Evolutionary conservation across 2,797 vertebrate species (phyloP), one percentile per base, ranked within the genome.

Genomic region (Schizothorax lantsangensis): DNA sequence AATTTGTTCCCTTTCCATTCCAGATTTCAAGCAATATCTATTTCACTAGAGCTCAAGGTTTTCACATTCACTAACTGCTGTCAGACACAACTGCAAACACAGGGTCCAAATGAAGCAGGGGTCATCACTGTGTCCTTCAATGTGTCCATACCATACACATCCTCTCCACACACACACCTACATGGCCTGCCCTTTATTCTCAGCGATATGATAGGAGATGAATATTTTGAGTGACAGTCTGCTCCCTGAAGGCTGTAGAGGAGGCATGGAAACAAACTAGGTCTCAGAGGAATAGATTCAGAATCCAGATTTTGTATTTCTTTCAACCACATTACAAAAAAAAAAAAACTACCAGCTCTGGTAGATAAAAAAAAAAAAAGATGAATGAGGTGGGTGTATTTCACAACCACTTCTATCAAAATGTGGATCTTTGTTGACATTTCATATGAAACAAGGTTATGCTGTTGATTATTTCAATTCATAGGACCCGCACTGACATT

Each of bases 141-240:
- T 33, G 49, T 30, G 52, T 5, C 81, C 43, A 11, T 23, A 52
- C 23, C 30, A 26, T 23, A 82, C 66, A 82, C 30, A 23, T 71
- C 33, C 66, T 57, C 33, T 45, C 62, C 62, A 81, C 64, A 83
- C 6, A 62, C 52, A 83, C 54, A 83, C 38, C 38, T 45, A 80
- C 74, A 33, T 64, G 64, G 40, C 81, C 74, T 75, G 49, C n/a
- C 62, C 73, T 66, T 82, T 64, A 47, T 79, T 36, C 81, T 69
- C 14, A n/a, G 73, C 78, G 72, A 69, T 83, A 69, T 64, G 49
- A 78, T 19, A 68, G 47, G 15, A 64, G 33, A 66, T 86, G 1
- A 14, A 74, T 43, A 59, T 38, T 49, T 81, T 59, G 77, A 77
- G 49, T 52, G 82, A 83, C 80, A 72, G 69, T 33, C 36, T 74